Evolutionary conservation across 2,888 invertebrate genomes (phyloP), one percentile per base, ranked within the genome.

Genomic region (Caenorhabditis sp.): DNA sequence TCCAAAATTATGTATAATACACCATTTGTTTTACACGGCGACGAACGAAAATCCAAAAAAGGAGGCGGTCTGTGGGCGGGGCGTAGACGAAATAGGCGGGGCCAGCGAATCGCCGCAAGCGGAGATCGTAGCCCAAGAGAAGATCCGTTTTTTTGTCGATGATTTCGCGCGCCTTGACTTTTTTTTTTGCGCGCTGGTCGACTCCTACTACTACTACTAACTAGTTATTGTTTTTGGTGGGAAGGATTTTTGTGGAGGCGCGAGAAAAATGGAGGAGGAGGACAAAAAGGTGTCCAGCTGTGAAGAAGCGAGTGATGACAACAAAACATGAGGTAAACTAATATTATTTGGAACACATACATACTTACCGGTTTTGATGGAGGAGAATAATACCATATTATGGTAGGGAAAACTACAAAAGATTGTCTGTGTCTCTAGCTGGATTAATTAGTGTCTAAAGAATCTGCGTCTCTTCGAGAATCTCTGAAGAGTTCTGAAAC

Each of bases 1-100:
- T 4, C 31, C 4, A 31, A 31, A 31, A 31, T 31, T 31, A 31
- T 7, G 31, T 31, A 31, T 31, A 31, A 31, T 31, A 31, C 31
- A 31, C 31, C 31, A 31, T 31, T 31, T 31, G 31, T 31, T 31
- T 31, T 31, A 31, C 31, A 31, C 31, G 31, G 31, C 31, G 31
- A 31, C 31, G 31, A 31, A 31, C 31, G 31, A 10, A 31, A 31
- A 31, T 31, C 31, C 49, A 49, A 26, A 26, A 61, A 58, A 49
- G 53, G 4, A 60, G 61, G 67, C 56, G 67, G 61, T 3, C 50
- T 49, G 63, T 49, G 60, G 70, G 70, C 31, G 31, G 31, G 31
- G 31, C 31, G 31, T 31, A 10, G 31, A 31, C 31, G 10, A 43
- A 43, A 14, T 43, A 14, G 43, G 43, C 70, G 70, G 62, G 25